phyloP scores from a whole-genome alignment of 2,888 invertebrate genomes.

The Limnephilus auricula region DNA sequence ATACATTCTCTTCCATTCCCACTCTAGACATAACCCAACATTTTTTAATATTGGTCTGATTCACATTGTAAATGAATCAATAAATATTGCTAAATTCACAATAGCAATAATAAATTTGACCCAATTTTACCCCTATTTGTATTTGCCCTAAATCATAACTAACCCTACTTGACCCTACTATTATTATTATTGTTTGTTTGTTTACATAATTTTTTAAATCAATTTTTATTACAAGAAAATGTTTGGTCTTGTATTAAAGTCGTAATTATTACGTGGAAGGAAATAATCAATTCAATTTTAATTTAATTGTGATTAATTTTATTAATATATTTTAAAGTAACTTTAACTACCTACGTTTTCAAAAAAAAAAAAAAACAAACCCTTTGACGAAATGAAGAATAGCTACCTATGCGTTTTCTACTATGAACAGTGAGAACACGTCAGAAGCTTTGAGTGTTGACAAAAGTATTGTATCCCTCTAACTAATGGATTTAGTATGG shows the following conservation, averaged over 20 bases:
- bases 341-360: neutral
- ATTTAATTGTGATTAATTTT: neutral
- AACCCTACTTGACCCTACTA: too few species aligned
- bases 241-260: neutral
- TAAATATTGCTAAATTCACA: neutral
- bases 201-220: neutral
- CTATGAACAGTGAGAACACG: neutral
- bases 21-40: neutral
- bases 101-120: neutral
- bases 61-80: neutral
- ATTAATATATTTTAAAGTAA: neutral
- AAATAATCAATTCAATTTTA: neutral
- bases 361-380: neutral
- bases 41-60: too few species aligned
- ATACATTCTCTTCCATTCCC: too few species aligned
- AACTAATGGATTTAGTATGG: neutral
- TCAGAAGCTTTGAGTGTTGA: neutral
- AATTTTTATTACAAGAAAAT: neutral
- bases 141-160: neutral
- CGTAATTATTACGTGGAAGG: neutral
- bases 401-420: neutral
- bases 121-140: neutral
- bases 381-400: neutral
- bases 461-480: neutral
- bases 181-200: neutral